Evolutionary conservation across 2,797 vertebrate species (phyloP).

Genomic region (Oceanodroma leucorhoa): DNA sequence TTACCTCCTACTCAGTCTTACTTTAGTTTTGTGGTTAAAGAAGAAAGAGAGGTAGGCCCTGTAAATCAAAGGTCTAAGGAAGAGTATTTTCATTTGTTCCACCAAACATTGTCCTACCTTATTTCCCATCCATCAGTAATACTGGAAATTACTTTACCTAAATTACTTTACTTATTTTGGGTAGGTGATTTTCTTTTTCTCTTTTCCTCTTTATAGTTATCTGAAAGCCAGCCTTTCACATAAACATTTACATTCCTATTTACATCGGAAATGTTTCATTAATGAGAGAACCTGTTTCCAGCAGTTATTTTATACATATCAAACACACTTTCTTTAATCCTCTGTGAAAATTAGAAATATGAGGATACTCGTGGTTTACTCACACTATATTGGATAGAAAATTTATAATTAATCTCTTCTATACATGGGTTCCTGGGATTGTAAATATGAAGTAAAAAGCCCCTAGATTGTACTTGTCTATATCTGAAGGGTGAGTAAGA

Average conservation of each 20-base stretch:
- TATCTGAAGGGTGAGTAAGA: background rate
- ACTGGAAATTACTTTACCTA: background rate
- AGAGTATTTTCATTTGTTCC: conserved; percentile 12
- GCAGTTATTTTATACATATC: background rate
- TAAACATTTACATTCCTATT: background rate
- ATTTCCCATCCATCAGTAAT: background rate
- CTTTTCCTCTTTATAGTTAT: background rate
- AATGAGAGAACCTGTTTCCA: background rate
- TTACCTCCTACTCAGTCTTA: background rate
- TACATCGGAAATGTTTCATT: background rate
- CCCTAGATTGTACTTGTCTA: background rate
- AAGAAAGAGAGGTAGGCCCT: background rate
- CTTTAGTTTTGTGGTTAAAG: conserved; percentile 9
- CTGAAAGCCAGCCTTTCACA: background rate
- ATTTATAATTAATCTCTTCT: background rate
- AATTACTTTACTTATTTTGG: background rate
- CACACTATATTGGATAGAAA: background rate
- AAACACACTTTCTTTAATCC: background rate
- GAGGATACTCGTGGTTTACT: background rate
- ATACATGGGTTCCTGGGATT: background rate
- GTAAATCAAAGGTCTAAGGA: background rate
- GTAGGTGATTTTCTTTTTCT: background rate
- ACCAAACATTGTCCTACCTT: background rate
- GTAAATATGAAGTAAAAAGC: background rate
- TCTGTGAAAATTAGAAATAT: background rate